These are phyloP conservation scores for Lutjanus campechanus DNA, from an alignment of 2,797 vertebrate species.

Conservation along the genomic window DNA sequence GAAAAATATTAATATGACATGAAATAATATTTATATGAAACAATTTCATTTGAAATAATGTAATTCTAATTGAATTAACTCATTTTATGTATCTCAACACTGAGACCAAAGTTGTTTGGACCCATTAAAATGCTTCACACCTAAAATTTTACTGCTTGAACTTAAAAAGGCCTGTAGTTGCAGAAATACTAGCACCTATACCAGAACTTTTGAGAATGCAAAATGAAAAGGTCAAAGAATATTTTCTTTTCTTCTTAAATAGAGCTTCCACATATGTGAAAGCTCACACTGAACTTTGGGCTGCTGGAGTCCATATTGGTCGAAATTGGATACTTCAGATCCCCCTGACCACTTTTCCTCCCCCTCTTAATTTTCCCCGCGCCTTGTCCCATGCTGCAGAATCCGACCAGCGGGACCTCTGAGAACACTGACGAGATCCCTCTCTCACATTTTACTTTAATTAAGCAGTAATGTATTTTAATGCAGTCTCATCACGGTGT, in stretches of 20 bases:
- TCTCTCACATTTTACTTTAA: slow-evolving; percentile 28
- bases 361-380: background rate
- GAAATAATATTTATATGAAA: too few species aligned
- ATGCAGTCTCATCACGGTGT: background rate
- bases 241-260: background rate
- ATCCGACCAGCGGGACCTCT: slow-evolving; percentile 18
- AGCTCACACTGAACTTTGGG: background rate
- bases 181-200: background rate
- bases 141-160: too few species aligned
- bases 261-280: background rate
- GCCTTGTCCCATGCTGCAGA: slow-evolving; percentile 6
- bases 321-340: slow-evolving; percentile 38
- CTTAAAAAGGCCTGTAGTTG: too few species aligned
- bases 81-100: too few species aligned
- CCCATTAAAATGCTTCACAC: too few species aligned
- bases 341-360: background rate
- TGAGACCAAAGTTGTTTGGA: too few species aligned
- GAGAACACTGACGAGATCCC: slow-evolving; percentile 28
- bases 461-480: slow-evolving; percentile 20
- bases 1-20: too few species aligned
- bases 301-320: slow-evolving; percentile 22
- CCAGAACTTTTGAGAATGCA: background rate
- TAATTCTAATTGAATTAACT: too few species aligned
- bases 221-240: background rate
- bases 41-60: too few species aligned